A percentile compares a stretch with the other conserved stretches of the same genome.
These are phyloP conservation scores for Stegodyphus dumicola DNA, from an alignment of 1,140 invertebrate genomes.

Conservation along the genomic window DNA sequence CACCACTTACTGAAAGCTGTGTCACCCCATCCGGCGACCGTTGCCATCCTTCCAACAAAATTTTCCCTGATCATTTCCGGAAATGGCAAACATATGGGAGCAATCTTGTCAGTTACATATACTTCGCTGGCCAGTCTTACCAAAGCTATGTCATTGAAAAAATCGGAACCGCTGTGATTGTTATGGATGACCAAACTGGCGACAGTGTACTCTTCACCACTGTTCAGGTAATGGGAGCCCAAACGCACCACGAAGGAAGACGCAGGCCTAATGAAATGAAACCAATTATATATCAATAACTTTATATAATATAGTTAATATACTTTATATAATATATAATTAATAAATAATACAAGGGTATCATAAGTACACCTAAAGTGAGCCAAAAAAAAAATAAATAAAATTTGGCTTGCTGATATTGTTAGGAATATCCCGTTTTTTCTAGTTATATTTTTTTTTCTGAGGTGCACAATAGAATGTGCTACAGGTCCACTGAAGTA, in stretches of 20 bases:
- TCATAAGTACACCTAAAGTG: no score
- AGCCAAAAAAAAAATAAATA: no score
- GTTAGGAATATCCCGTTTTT: no score
- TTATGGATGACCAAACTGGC: conserved; percentile 20
- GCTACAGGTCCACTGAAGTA: no score
- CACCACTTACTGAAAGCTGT: conserved; percentile 17
- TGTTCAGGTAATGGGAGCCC: conserved; percentile 28
- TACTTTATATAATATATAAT: neutral
- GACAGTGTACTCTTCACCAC: conserved; percentile 51
- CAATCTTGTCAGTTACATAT: conserved; percentile 28
- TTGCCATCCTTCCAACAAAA: conserved; percentile 14
- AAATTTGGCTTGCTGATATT: no score
- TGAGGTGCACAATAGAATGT: no score
- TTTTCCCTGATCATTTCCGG: neutral
- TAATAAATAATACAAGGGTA: no score
- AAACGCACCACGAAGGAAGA: conserved; percentile 37
- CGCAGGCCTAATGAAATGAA: conserved; percentile 9
- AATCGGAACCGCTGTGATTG: conserved; percentile 30
- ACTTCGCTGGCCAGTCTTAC: conserved; percentile 14
- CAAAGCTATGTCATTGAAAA: conserved; percentile 53
- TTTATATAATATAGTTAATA: no score
- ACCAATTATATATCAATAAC: no score
- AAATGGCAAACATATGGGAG: conserved; percentile 41
- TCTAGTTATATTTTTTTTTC: no score
- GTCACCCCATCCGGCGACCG: conserved; percentile 49